phyloP scores from a whole-genome alignment of 2,113 vertebrate genomes.

The Neogale vison region DNA sequence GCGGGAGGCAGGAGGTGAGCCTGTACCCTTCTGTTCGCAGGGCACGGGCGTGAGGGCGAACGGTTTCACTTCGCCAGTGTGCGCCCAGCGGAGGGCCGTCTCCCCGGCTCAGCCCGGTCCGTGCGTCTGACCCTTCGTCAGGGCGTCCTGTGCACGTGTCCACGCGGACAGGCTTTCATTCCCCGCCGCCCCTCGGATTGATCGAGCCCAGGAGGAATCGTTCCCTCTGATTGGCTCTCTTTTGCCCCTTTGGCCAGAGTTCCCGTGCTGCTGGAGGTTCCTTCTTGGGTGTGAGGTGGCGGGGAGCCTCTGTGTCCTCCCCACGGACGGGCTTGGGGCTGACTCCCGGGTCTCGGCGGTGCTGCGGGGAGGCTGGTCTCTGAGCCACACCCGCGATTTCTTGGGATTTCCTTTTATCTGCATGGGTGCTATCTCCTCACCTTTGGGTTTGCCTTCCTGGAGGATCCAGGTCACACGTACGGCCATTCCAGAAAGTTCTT shows the following conservation, averaged over 20 bases:
- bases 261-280: fast-evolving
- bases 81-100: background rate
- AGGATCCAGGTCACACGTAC: background rate
- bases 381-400: background rate
- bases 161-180: fast-evolving
- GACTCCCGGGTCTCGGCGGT: fast-evolving
- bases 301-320: background rate
- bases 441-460: background rate
- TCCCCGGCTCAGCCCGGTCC: fast-evolving
- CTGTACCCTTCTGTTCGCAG: fast-evolving
- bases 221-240: background rate
- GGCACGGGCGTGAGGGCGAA: fast-evolving
- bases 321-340: fast-evolving
- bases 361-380: fast-evolving
- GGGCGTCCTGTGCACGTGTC: fast-evolving
- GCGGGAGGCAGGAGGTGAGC: constrained; percentile 96
- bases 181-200: no score
- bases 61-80: fast-evolving
- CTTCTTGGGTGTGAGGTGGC: background rate
- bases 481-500: background rate
- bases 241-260: fast-evolving
- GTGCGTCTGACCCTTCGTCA: fast-evolving
- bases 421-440: background rate
- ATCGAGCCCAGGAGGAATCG: background rate
- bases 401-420: background rate